Base-by-base conservation (phyloP, 2,797 vertebrate genomes). In the Arrhamphus sclerolepis region DNA sequence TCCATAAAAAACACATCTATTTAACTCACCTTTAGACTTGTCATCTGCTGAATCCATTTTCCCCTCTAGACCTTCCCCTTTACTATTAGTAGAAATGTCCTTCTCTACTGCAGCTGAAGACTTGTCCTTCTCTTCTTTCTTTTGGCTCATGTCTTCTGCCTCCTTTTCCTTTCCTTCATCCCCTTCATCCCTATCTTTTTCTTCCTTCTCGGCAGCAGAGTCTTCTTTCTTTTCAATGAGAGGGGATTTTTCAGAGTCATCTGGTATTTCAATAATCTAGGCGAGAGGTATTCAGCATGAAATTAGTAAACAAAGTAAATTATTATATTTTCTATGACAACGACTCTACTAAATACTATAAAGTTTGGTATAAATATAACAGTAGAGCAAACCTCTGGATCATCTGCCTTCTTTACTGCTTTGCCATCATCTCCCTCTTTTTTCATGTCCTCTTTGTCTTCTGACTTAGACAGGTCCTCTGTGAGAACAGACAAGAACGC, bases 201-300 rank as follows among this genome's bases (percentile, higher is more conserved):
- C 84, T 40, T 89, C 84, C 69, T 82, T 85, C 14, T 51, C 78
- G 1, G 34, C 49, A 26, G 53, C 31, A 3, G 66, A 1, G n/a
- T 85, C 75, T 20, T 90, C 90, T 48, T 87, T 89, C 69, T 82
- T 90, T 50, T 88, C 78, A 6, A 57, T 44, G 31, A 22, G 42
- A 0, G 89, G 84, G 6, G 89, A 86, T 70, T 91, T 93, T 58
- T 93, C 92, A 18, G 81, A 77, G 58, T 94, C 92, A 42, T 94
- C 93, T 43, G 91, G 92, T 84, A 94, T 93, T 83, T 94, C 93
- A 65, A 94, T 93, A 46, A 93, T 87, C 93, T 93, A 19, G 7
- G 13, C 9, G 48, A 53, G 41, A 65, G 4, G 22, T 1, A 5
- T 7, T 0, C 11, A 31, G 7, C 38, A 18, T 63, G 0, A 44